Percentiles rank a stretch among this genome's conserved stretches.
phyloP scores from a whole-genome alignment of 2,113 vertebrate genomes.

The Petaurus breviceps region DNA sequence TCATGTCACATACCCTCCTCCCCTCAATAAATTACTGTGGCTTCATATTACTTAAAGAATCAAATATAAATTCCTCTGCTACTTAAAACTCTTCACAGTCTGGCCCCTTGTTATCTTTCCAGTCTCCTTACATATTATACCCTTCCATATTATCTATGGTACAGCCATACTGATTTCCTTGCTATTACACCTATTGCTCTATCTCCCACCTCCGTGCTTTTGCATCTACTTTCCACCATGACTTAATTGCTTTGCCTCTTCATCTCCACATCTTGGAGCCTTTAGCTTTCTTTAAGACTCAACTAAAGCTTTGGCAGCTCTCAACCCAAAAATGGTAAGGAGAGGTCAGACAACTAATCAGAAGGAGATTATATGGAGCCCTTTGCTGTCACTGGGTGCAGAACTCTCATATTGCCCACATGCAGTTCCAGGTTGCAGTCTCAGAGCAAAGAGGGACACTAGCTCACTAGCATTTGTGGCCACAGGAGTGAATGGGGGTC shows the following conservation, averaged over 20 bases:
- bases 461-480: not conserved
- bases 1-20: not conserved
- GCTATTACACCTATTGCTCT: not conserved
- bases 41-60: not conserved
- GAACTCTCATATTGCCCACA: not conserved
- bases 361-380: not conserved
- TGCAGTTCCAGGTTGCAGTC: not conserved
- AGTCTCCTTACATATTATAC: not conserved
- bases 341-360: not conserved
- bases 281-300: no score
- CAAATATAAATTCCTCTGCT: not conserved
- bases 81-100: not conserved
- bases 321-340: not conserved
- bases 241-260: not conserved
- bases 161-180: not conserved
- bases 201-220: not conserved
- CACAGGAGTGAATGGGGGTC: not conserved
- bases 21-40: not conserved
- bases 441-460: not conserved
- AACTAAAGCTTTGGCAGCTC: no score
- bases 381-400: not conserved
- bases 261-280: not conserved
- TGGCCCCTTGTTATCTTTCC: not conserved
- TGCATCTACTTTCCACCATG: not conserved
- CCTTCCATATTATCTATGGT: not conserved